Base-by-base conservation (phyloP, 2,797 vertebrate genomes). In the Girardinus metallicus region DNA sequence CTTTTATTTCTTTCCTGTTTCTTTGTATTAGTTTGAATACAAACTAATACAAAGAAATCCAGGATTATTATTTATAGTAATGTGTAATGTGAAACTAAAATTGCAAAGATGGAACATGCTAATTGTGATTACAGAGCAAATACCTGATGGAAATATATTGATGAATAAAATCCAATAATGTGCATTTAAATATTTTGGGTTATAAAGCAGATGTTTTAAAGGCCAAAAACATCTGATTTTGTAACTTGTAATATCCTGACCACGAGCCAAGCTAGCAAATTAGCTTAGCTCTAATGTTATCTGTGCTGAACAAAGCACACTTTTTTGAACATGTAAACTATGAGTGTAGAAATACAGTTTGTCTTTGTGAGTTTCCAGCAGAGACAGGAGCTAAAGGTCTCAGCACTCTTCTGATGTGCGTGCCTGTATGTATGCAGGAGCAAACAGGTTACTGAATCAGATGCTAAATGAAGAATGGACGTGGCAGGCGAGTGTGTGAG, bases 391-490 rank as follows among this genome's bases (percentile, higher is more conserved):
- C 79, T 26, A 62, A 46, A 55, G 82, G 82, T 88, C 88, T 85
- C 85, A 31, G 74, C 62, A 53, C 51, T 26, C 8, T 53, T 53
- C 23, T 53, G 8, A 26, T 77, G 77, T 85, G 81, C 77, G 39
- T 86, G 88, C 84, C 84, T 68, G 81, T 83, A 79, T 88, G 87
- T 75, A 8, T 77, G 80, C 78, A 34, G 81, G 53, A 84, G 80
- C 51, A 73, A 88, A 85, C 34, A 66, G 82, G 84, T 83, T 87
- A 81, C 84, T 75, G 74, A 83, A 90, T 83, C 1, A 46, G 86
- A 86, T 80, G 83, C 84, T 85, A 87, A 88, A 88, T 86, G 88
- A 89, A 85, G 86, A 93, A 79, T 77, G 89, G 83, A 87, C 62
- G 39, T 80, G 79, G 81, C 66, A 80, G 79, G 74, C 77, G 72